Evolutionary conservation across 2,797 vertebrate species (phyloP), one percentile per base, ranked within the genome.

Genomic region (Halcyon leucocephala): DNA sequence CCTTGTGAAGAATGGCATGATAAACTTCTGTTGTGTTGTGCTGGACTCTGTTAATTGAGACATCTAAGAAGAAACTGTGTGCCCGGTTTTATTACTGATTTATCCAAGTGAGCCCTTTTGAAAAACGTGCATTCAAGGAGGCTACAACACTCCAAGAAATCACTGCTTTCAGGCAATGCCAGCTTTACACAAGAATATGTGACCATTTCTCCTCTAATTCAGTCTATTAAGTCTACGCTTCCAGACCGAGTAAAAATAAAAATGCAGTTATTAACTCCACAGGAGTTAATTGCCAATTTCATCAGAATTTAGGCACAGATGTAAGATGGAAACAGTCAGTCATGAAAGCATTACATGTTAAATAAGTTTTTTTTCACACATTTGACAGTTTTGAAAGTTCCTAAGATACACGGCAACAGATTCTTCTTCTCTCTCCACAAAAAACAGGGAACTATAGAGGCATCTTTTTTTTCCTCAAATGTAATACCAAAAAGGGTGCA

Each of bases 301-400:
- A 54, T 64, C 90, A 84, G 83, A 89, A 86, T 46, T 84, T 11
- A 81, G 37, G 91, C 94, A 86, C 76, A 81, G 86, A 89, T 89
- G 77, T 46, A 62, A 80, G 86, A 90, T 42, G 81, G 95, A 95
- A 96, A 86, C 83, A 91, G 72, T 90, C 94, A 93, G 66, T 89
- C 86, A 92, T 67, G 73, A 89, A 94, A 95, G 58, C 35, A 61
- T 33, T 60, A 62, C 26, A 26, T 51, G 70, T 77, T 77, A 89
- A 77, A 73, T 31, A 74, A 94, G 66, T 7, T 37, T 94, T 93
- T 93, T 77, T 91, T 92, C 77, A 71, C 80, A 86, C 81, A 29
- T 93, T 93, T 90, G 93, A 93, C 86, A 93, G 93, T 66, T 95
- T 82, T 82, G 62, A 90, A 92, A 95, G 81, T 82, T 92, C 90